phyloP scores from a whole-genome alignment of 2,113 vertebrate genomes.

The Hyperopisus bebe region DNA sequence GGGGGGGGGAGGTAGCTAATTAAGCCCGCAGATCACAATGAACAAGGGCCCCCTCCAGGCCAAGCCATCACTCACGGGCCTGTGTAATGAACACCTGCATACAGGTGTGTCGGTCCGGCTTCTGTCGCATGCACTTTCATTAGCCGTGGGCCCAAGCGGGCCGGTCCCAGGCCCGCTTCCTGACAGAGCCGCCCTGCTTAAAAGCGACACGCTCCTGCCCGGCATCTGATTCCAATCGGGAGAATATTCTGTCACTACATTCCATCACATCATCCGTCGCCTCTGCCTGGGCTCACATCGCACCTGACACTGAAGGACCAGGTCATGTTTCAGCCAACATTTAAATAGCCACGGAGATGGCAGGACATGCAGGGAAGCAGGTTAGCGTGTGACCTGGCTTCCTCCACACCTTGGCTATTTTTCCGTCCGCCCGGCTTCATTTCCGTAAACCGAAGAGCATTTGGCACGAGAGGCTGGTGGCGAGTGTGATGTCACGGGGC shows the following conservation, averaged over 20 bases:
- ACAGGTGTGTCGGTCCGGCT: slow-evolving; percentile 52
- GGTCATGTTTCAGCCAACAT: not conserved
- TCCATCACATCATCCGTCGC: not conserved
- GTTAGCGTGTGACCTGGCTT: not conserved
- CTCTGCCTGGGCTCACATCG: not conserved
- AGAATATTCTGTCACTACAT: not conserved
- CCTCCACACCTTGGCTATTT: not conserved
- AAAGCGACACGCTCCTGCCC: not conserved
- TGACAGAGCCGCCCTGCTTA: not conserved
- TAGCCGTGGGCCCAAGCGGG: not conserved
- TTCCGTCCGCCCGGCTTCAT: not conserved
- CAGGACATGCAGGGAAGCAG: not conserved
- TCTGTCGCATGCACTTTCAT: slow-evolving; percentile 20
- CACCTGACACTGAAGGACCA: not conserved
- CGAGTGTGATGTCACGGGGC: not conserved
- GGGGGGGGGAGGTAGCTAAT: slow-evolving; percentile 36
- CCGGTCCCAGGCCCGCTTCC: not conserved
- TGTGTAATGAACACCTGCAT: slow-evolving; percentile 57
- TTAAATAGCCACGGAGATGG: not conserved
- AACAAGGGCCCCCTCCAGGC: slow-evolving; percentile 50
- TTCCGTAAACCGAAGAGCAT: not conserved
- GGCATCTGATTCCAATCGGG: not conserved
- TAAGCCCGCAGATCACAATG: slow-evolving; percentile 58
- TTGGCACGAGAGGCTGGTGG: not conserved
- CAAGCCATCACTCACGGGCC: slow-evolving; percentile 56